Conservation (phyloP, 64 coral and sea anemone genomes). For the Actinia tenebrosa region DNA sequence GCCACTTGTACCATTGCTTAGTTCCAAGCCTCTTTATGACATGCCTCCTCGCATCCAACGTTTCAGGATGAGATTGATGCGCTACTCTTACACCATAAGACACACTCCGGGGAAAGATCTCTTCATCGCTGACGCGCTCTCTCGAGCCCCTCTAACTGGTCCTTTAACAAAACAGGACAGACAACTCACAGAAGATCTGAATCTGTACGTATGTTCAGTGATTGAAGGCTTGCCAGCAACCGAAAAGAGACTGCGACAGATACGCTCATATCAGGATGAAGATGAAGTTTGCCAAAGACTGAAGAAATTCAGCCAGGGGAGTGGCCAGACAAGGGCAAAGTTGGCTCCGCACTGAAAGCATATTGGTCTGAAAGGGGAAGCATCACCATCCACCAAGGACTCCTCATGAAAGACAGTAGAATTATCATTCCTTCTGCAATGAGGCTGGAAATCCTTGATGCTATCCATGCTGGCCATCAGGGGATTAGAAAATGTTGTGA, state of each 20-base stretch:
- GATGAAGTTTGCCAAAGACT: conserved; percentile 21
- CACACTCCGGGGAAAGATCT: conserved; percentile 40
- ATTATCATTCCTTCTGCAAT: conserved; percentile 27
- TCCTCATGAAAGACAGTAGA: conserved; percentile 30
- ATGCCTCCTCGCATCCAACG: background rate
- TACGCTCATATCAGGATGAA: background rate
- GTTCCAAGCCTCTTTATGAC: background rate
- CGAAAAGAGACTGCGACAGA: conserved; percentile 12
- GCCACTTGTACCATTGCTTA: conserved; percentile 25
- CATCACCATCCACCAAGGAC: background rate
- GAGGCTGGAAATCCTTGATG: conserved; percentile 32
- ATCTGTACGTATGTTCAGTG: conserved; percentile 13
- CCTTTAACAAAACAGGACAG: background rate
- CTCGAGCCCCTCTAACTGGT: conserved; percentile 14
- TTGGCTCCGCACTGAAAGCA: background rate
- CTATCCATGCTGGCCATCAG: conserved; percentile 38
- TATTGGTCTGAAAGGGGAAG: background rate
- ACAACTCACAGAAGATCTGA: conserved; percentile 2
- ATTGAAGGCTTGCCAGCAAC: conserved; percentile 15
- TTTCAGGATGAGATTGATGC: conserved; percentile 36
- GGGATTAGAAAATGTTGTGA: conserved; percentile 30
- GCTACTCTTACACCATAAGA: conserved; percentile 30
- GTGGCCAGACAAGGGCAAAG: background rate
- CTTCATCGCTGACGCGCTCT: conserved; percentile 44
- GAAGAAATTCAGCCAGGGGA: background rate